Percentiles rank a stretch among this genome's conserved stretches.
phyloP scores from a whole-genome alignment of 2,888 invertebrate species.

The Himalopsyche tibetana region DNA sequence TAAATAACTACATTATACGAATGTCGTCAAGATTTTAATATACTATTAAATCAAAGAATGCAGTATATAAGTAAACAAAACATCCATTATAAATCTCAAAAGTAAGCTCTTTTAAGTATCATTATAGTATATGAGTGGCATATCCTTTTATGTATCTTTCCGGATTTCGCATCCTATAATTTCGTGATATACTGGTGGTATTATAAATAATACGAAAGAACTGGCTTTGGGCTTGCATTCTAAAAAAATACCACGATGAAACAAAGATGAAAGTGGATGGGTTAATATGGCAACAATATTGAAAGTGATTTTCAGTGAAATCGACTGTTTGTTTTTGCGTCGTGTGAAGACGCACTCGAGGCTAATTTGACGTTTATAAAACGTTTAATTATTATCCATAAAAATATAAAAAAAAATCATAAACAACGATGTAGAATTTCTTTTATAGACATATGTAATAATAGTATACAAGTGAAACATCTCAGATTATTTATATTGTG shows the following conservation, averaged over 20 bases:
- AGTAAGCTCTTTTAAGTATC: background rate
- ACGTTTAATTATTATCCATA: too few relatives aligned
- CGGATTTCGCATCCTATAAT: conserved; percentile 12
- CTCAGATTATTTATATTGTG: too few relatives aligned
- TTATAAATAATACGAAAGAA: background rate
- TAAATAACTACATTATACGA: too few relatives aligned
- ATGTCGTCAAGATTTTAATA: too few relatives aligned
- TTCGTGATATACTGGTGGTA: conserved; percentile 23
- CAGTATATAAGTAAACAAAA: too few relatives aligned
- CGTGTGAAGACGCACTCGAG: too few relatives aligned
- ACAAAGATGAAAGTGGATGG: conserved; percentile 31
- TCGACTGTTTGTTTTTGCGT: background rate
- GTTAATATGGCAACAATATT: background rate
- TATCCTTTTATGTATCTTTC: background rate
- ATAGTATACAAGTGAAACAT: too few relatives aligned
- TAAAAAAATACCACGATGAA: background rate
- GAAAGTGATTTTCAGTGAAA: conserved; percentile 31
- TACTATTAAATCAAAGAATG: too few relatives aligned
- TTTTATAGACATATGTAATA: too few relatives aligned
- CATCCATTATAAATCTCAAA: background rate
- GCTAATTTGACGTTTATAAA: too few relatives aligned
- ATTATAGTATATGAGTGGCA: background rate
- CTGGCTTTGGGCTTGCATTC: background rate
- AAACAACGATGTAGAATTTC: too few relatives aligned
- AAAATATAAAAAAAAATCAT: too few relatives aligned